phyloP scores from a whole-genome alignment of 2,888 invertebrate species.

The Hypsopygia costalis region DNA sequence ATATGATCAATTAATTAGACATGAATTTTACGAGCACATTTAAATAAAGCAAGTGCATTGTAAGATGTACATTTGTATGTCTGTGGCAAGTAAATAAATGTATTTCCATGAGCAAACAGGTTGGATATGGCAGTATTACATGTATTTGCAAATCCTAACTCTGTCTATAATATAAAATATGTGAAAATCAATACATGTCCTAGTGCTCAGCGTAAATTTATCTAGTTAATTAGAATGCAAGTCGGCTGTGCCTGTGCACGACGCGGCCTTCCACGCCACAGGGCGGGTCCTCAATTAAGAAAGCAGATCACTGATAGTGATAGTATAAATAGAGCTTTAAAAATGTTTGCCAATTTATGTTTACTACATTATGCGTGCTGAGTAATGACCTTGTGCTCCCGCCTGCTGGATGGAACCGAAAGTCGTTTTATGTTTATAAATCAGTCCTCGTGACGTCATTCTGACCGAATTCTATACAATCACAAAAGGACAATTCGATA shows the following conservation, averaged over 20 bases:
- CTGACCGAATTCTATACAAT: constrained; percentile 58
- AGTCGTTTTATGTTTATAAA: constrained; percentile 71
- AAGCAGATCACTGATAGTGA: constrained; percentile 39
- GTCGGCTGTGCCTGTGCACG: constrained; percentile 8
- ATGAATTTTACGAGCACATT: too few relatives aligned
- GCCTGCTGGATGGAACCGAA: constrained; percentile 61
- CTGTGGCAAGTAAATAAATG: too few relatives aligned
- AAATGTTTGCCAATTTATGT: constrained; percentile 62
- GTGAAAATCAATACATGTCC: too few relatives aligned
- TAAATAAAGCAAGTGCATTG: too few relatives aligned
- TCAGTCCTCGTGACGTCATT: constrained; percentile 73
- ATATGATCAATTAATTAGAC: too few relatives aligned
- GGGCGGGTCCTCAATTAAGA: constrained; percentile 61
- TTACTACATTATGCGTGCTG: constrained; percentile 55
- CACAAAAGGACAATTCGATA: constrained; percentile 28
- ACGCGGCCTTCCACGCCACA: constrained; percentile 21
- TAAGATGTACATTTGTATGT: too few relatives aligned
- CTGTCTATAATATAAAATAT: too few relatives aligned
- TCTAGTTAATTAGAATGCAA: constrained; percentile 20
- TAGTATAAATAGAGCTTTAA: constrained; percentile 63
- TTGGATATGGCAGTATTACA: too few relatives aligned
- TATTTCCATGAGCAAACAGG: too few relatives aligned
- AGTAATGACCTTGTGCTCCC: constrained; percentile 68
- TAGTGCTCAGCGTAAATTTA: too few relatives aligned
- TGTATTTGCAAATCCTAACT: too few relatives aligned